phyloP scores from a whole-genome alignment of 2,797 vertebrate species.

The Pangasius djambal region DNA sequence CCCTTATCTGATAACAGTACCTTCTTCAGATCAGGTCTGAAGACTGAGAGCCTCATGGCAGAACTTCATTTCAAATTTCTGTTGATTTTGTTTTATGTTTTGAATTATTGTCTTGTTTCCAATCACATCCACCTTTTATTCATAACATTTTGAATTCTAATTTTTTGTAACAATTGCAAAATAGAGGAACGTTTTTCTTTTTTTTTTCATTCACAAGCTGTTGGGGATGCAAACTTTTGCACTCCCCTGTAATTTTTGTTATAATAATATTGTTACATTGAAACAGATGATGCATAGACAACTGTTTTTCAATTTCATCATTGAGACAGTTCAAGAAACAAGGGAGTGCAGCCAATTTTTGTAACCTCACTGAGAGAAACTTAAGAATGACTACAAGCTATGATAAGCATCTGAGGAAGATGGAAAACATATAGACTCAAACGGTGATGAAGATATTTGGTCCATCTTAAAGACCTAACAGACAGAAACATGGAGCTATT shows the following conservation, averaged over 20 bases:
- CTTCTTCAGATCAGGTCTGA: neutral
- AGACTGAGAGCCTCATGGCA: neutral
- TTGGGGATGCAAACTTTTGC: neutral
- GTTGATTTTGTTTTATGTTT: neutral
- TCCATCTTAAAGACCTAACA: neutral
- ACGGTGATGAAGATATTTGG: conserved; percentile 45
- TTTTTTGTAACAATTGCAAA: neutral
- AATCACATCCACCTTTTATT: neutral
- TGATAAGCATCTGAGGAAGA: conserved; percentile 16
- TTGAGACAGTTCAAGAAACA: neutral
- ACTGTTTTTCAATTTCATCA: neutral
- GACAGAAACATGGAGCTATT: neutral
- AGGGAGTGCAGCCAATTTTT: neutral
- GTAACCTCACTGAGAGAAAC: neutral
- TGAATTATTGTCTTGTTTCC: neutral
- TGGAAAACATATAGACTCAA: conserved; percentile 1
- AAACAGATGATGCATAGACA: neutral
- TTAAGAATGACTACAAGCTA: neutral
- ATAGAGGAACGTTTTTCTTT: neutral
- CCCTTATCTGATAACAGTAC: neutral
- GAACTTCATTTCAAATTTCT: neutral
- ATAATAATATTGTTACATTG: neutral
- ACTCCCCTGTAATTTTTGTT: neutral
- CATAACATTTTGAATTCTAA: too few species aligned
- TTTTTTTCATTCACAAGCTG: neutral